These are phyloP conservation scores for Paratilapia polleni DNA, from an alignment of 2,113 vertebrate species.

Conservation along the genomic window DNA sequence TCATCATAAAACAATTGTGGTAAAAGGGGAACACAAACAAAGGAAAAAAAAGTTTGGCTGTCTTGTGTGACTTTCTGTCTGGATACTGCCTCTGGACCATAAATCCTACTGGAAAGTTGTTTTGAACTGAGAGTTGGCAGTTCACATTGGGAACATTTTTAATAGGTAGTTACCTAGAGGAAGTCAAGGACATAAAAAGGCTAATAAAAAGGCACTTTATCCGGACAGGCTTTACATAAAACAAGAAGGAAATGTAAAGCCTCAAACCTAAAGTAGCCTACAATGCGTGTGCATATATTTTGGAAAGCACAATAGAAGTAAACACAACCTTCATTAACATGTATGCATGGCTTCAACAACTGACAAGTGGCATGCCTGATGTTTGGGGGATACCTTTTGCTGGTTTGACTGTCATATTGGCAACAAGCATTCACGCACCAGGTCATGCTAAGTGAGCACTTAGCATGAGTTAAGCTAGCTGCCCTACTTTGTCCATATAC, in stretches of 20 bases:
- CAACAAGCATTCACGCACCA: neutral
- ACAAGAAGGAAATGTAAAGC: neutral
- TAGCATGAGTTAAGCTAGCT: neutral
- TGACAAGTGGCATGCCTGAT: no score
- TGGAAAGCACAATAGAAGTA: no score
- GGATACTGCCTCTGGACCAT: neutral
- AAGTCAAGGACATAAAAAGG: neutral
- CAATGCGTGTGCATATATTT: no score
- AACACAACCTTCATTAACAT: no score
- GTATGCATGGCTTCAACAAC: no score
- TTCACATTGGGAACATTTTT: neutral
- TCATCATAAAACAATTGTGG: neutral
- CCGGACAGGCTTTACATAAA: neutral
- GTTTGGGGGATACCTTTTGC: no score
- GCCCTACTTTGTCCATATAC: neutral
- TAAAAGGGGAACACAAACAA: neutral
- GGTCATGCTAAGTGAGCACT: neutral
- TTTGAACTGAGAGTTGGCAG: neutral
- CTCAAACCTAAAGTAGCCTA: no score
- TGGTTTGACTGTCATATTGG: no score
- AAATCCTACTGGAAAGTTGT: neutral
- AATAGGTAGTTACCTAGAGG: neutral
- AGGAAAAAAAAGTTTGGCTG: neutral
- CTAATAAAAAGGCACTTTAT: neutral
- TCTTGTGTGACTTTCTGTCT: neutral